Conservation (phyloP, 2,797 vertebrate genomes). For the Spea hammondii region DNA sequence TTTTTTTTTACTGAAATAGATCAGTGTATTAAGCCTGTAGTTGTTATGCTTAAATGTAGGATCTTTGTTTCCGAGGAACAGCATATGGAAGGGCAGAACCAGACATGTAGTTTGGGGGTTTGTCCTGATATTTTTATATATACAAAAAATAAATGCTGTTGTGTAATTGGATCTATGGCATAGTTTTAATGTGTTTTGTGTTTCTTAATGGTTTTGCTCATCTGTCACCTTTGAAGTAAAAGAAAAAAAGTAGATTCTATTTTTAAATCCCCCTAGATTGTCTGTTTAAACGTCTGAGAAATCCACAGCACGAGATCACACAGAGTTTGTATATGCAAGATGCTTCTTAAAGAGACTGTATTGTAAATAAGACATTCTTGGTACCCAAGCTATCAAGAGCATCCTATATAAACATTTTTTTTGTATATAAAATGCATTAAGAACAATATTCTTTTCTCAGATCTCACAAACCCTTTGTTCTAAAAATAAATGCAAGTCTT, state of each 20-base stretch:
- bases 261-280: slow-evolving; percentile 14
- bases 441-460: slow-evolving; percentile 25
- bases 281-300: slow-evolving; percentile 19
- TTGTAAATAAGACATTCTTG: slow-evolving; percentile 39
- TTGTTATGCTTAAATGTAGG: no score
- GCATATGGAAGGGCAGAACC: no score
- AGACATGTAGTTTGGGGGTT: no score
- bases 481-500: slow-evolving; percentile 32
- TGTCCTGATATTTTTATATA: no score
- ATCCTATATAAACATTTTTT: slow-evolving; percentile 32
- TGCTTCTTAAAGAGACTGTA: slow-evolving; percentile 18
- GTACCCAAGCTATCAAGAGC: slow-evolving; percentile 11
- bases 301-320: slow-evolving; percentile 34
- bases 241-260: slow-evolving; percentile 15
- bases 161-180: not conserved
- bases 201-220: not conserved
- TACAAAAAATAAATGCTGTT: not conserved
- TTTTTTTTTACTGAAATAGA: no score
- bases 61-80: no score
- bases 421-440: slow-evolving; percentile 40
- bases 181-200: not conserved
- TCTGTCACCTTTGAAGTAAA: slow-evolving; percentile 21
- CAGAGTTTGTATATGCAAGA: slow-evolving; percentile 37
- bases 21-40: no score
- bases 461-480: slow-evolving; percentile 38